A percentile compares a stretch with the other conserved stretches of the same genome.
These are phyloP conservation scores for Mixornis gularis DNA, from an alignment of 2,113 vertebrate genomes.

Conservation along the genomic window DNA sequence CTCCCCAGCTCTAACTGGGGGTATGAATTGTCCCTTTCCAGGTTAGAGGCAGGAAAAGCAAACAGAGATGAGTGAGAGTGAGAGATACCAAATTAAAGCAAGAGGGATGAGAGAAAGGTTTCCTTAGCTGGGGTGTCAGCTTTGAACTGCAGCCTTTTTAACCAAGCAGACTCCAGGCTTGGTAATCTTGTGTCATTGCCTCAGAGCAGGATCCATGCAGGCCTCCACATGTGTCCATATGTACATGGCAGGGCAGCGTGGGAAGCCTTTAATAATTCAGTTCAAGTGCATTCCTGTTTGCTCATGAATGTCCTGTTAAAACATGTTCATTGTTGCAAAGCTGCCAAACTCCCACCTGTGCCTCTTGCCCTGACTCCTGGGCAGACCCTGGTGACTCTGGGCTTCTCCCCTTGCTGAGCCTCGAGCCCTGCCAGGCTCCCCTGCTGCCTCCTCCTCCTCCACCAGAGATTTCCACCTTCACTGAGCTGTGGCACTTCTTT, in stretches of 20 bases:
- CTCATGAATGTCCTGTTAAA: neutral
- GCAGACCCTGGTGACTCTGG: neutral
- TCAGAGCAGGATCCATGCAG: neutral
- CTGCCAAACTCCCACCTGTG: neutral
- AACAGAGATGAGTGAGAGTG: neutral
- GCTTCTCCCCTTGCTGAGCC: neutral
- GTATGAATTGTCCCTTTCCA: neutral
- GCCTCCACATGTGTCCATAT: neutral
- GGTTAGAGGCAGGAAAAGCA: neutral
- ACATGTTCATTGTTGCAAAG: neutral
- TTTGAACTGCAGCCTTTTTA: neutral
- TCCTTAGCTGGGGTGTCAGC: neutral
- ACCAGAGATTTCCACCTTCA: neutral
- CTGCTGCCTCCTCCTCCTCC: neutral
- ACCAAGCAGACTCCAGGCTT: neutral
- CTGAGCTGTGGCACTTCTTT: neutral
- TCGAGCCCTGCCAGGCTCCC: neutral
- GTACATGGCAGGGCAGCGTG: neutral
- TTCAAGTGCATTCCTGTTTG: slow-evolving; percentile 20
- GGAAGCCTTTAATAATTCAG: slow-evolving; percentile 12
- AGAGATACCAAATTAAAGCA: neutral
- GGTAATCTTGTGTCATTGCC: neutral
- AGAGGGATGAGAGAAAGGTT: neutral
- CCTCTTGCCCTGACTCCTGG: neutral
- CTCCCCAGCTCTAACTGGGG: neutral